phyloP scores from a whole-genome alignment of 2,888 invertebrate genomes.

The Phaedon cochleariae region DNA sequence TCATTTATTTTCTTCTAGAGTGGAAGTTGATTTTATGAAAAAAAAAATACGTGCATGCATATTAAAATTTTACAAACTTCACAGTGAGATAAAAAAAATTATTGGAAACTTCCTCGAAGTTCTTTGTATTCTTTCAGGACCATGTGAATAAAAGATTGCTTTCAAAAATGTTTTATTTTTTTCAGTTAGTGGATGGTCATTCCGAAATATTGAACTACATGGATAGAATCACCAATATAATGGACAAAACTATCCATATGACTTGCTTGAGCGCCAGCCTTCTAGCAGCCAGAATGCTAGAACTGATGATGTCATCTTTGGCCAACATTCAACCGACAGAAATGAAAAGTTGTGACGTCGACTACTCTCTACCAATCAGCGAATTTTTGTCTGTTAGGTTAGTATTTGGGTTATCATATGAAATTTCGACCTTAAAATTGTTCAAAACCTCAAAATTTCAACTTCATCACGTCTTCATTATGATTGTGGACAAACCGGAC shows the following conservation, averaged over 20 bases:
- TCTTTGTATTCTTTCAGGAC: too few species aligned
- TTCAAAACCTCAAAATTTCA: too few species aligned
- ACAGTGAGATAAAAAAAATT: too few species aligned
- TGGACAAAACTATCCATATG: conserved; percentile 76
- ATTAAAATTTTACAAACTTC: too few species aligned
- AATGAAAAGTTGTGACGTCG: conserved; percentile 68
- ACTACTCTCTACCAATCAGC: conserved; percentile 71
- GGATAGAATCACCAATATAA: conserved; percentile 70
- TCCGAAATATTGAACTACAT: conserved; percentile 72
- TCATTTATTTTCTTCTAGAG: too few species aligned
- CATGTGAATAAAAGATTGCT: too few species aligned
- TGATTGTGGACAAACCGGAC: too few species aligned
- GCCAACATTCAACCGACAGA: conserved; percentile 71
- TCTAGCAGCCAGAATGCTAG: conserved; percentile 70
- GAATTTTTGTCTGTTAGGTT: conserved; percentile 76
- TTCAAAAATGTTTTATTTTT: conserved; percentile 38
- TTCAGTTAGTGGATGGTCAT: conserved; percentile 71
- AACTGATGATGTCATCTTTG: conserved; percentile 68
- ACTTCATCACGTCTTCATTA: too few species aligned
- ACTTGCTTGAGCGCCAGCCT: conserved; percentile 73
- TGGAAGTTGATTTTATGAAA: too few species aligned
- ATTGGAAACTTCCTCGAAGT: too few species aligned
- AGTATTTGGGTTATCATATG: conserved; percentile 24
- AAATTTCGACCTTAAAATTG: too few species aligned
- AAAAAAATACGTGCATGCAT: too few species aligned